Percentiles rank a stretch among this genome's conserved stretches.
Conservation (phyloP, 2,113 vertebrate genomes). For the Brachypodius melanocephalos region DNA sequence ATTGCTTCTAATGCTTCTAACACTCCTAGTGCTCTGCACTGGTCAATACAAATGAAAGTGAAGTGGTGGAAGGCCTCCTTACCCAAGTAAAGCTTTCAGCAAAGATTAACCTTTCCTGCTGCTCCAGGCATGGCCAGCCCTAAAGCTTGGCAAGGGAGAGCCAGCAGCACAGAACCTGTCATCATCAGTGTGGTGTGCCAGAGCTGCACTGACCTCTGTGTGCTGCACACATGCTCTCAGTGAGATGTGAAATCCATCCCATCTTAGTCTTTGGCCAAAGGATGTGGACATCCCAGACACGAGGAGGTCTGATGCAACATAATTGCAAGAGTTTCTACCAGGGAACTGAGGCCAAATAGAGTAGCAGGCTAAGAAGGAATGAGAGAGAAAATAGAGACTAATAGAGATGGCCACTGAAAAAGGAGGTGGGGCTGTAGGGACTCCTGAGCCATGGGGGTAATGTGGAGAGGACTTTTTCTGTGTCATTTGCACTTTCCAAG, state of each 20-base stretch:
- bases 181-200: fast-evolving
- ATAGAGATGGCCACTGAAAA: background rate
- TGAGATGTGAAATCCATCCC: background rate
- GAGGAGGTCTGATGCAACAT: background rate
- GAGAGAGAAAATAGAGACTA: background rate
- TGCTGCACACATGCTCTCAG: background rate
- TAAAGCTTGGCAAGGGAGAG: background rate
- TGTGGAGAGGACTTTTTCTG: background rate
- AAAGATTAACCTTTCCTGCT: background rate
- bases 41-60: background rate
- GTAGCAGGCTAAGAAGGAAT: background rate
- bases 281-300: background rate
- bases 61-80: background rate
- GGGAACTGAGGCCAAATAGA: background rate
- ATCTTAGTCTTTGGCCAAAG: background rate
- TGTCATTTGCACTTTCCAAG: background rate
- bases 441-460: background rate
- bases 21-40: background rate
- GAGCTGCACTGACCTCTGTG: background rate
- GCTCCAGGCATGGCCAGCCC: background rate
- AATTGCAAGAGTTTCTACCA: background rate
- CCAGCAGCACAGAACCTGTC: background rate
- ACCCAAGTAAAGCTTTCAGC: background rate
- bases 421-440: background rate
- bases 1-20: background rate